Evolutionary conservation across 2,797 vertebrate genomes (phyloP).

Genomic region (Premnoplex brunnescens): DNA sequence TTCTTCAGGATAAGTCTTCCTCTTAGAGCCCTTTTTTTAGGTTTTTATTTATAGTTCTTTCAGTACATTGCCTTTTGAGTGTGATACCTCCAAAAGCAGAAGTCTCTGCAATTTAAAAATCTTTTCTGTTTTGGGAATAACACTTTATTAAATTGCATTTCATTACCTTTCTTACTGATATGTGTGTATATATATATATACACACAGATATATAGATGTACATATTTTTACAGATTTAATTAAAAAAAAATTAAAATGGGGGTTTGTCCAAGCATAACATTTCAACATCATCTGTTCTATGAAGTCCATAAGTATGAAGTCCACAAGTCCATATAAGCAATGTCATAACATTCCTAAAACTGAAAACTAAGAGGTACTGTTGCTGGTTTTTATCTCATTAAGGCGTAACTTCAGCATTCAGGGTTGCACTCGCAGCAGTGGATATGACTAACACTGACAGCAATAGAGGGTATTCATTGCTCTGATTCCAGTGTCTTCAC

Average conservation of each 20-base stretch:
- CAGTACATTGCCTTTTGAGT: conserved; percentile 6
- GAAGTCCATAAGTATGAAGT: neutral
- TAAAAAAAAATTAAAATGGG: neutral
- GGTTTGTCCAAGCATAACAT: neutral
- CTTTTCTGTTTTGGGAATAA: neutral
- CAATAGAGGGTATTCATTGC: neutral
- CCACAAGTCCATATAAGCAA: neutral
- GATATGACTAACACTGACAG: neutral
- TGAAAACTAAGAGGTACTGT: neutral
- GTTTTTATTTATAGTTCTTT: conserved; percentile 44
- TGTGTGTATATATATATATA: too few relatives aligned
- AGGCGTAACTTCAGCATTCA: neutral
- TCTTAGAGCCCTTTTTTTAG: neutral
- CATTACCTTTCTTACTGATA: neutral
- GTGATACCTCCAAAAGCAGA: conserved; percentile 28
- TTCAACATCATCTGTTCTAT: neutral
- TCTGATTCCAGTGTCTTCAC: conserved; percentile 23
- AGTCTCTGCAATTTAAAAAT: neutral
- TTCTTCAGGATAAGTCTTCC: conserved; percentile 31
- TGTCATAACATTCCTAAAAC: neutral
- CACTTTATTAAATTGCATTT: conserved; percentile 5
- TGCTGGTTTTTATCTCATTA: neutral
- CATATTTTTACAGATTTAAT: neutral
- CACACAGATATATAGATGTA: neutral
- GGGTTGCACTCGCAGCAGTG: neutral